Percentiles rank a stretch among this genome's conserved stretches.
Conservation (phyloP, 2,888 invertebrate genomes). For the Chrysolina americana region DNA sequence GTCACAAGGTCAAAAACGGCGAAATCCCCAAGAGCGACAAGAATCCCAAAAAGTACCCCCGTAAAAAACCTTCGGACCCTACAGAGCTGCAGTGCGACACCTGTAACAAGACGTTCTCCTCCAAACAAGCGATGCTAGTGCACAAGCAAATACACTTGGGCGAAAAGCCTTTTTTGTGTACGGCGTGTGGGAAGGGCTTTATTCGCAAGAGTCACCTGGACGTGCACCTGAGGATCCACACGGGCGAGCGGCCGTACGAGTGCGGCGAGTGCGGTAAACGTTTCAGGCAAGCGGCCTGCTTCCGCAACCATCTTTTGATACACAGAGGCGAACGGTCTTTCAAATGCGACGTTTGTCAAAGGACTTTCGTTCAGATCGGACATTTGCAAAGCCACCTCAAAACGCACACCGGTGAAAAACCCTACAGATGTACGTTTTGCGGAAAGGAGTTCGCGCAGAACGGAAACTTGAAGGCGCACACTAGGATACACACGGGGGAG, state of each 20-base stretch:
- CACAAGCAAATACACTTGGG: constrained; percentile 48
- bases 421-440: constrained; percentile 46
- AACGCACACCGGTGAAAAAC: constrained; percentile 47
- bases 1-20: constrained; percentile 49
- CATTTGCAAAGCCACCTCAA: constrained; percentile 48
- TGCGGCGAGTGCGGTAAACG: constrained; percentile 45
- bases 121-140: constrained; percentile 41
- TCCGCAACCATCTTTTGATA: constrained; percentile 45
- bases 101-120: constrained; percentile 45
- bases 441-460: constrained; percentile 47
- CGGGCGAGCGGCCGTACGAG: constrained; percentile 45
- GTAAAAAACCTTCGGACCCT: constrained; percentile 36
- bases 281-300: constrained; percentile 43
- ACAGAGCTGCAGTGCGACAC: constrained; percentile 38
- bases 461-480: constrained; percentile 46
- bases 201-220: constrained; percentile 46
- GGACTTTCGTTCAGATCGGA: constrained; percentile 43
- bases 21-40: constrained; percentile 42
- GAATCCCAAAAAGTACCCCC: constrained; percentile 38
- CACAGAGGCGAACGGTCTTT: constrained; percentile 46
- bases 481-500: constrained; percentile 50
- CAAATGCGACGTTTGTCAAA: constrained; percentile 45
- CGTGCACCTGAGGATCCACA: constrained; percentile 47
- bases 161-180: constrained; percentile 47
- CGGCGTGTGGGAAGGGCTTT: constrained; percentile 47